Evolutionary conservation across 2,888 invertebrate genomes (phyloP).

Genomic region (Micropterix aruncella): DNA sequence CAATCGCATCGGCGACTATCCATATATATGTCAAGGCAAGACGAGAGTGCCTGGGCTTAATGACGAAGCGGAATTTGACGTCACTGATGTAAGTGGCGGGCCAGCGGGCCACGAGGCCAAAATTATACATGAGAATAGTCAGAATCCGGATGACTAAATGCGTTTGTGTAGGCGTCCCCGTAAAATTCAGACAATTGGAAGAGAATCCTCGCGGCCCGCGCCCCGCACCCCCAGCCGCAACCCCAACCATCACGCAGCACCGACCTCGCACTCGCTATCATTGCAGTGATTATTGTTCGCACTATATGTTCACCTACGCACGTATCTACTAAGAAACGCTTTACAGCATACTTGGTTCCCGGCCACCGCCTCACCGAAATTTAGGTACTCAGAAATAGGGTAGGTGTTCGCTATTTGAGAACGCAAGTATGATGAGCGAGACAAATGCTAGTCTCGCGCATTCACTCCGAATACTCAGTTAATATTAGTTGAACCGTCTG

Average conservation of each 20-base stretch:
- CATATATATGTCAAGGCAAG: constrained; percentile 89
- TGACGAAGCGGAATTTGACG: constrained; percentile 79
- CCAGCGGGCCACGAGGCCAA: constrained; percentile 1
- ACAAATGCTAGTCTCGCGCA: too few relatives aligned
- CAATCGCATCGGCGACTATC: constrained; percentile 77
- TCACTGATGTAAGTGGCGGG: constrained; percentile 68
- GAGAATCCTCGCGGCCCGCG: neutral
- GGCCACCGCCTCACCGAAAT: too few relatives aligned
- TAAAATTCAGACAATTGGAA: neutral
- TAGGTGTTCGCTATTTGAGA: too few relatives aligned
- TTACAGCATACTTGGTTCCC: too few relatives aligned
- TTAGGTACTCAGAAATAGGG: too few relatives aligned
- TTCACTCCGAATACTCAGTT: too few relatives aligned
- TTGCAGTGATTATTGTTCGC: too few relatives aligned
- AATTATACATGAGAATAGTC: constrained; percentile 2
- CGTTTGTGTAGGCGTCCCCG: neutral
- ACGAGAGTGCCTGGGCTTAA: constrained; percentile 90
- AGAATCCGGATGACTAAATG: neutral
- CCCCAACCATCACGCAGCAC: neutral
- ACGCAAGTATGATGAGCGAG: too few relatives aligned
- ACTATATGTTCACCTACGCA: too few relatives aligned
- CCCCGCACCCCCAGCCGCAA: constrained; percentile 3
- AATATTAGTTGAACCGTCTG: too few relatives aligned
- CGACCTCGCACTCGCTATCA: too few relatives aligned
- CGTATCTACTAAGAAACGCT: too few relatives aligned